Percentiles rank a stretch among this genome's conserved stretches.
Evolutionary conservation across 2,888 invertebrate genomes (phyloP).

Genomic region (Lepidonotus clava): DNA sequence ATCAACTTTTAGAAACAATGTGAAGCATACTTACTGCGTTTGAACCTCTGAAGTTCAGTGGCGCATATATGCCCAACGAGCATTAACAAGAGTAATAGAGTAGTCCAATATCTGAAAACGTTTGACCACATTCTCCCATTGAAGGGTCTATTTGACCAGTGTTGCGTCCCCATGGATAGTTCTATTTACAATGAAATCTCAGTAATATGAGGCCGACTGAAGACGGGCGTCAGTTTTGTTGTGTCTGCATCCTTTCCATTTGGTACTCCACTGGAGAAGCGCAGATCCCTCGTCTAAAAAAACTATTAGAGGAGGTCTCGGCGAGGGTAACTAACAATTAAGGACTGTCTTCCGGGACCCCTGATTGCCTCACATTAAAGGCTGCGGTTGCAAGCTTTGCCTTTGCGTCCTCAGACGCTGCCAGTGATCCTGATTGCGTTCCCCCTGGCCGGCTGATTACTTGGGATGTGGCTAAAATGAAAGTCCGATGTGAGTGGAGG

Average conservation of each 20-base stretch:
- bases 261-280: too few species aligned
- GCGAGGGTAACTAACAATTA: not conserved
- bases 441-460: too few species aligned
- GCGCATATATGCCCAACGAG: constrained; percentile 35
- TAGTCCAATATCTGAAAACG: not conserved
- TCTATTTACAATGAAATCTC: too few species aligned
- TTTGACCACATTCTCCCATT: constrained; percentile 1
- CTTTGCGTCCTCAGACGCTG: not conserved
- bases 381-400: not conserved
- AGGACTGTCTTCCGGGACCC: not conserved
- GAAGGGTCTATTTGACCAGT: not conserved
- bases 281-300: too few species aligned
- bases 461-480: too few species aligned
- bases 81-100: not conserved
- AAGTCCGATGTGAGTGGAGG: too few species aligned
- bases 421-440: not conserved
- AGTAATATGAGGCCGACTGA: too few species aligned
- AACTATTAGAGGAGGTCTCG: not conserved
- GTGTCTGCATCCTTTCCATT: too few species aligned
- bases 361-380: not conserved
- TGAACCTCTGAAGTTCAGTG: constrained; percentile 16
- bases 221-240: too few species aligned
- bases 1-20: too few species aligned
- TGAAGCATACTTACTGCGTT: constrained; percentile 36
- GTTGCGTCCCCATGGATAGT: not conserved